phyloP scores from a whole-genome alignment of 2,113 vertebrate species.

The Lynx canadensis region DNA sequence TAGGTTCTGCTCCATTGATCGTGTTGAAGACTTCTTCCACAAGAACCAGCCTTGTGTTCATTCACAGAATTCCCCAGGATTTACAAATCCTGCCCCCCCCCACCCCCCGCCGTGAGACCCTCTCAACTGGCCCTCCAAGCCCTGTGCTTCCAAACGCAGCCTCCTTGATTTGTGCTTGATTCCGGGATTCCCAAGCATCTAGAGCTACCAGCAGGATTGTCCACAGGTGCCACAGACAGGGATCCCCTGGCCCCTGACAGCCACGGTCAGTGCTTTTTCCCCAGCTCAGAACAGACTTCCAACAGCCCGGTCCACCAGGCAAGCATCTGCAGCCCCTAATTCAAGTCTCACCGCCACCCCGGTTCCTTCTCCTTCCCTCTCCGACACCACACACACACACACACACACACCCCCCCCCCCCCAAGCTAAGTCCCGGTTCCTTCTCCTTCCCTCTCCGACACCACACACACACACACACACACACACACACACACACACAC shows the following conservation, averaged over 20 bases:
- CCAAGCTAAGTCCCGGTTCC: too few species aligned
- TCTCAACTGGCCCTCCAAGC: neutral
- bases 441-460: too few species aligned
- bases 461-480: too few species aligned
- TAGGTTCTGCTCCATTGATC: neutral
- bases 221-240: too few species aligned
- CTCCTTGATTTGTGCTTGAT: neutral
- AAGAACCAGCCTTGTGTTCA: neutral
- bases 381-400: neutral
- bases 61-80: neutral
- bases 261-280: neutral
- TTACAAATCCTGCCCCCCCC: neutral
- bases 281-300: neutral
- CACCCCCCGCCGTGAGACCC: neutral
- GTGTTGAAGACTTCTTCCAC: neutral
- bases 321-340: neutral
- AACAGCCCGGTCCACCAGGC: neutral
- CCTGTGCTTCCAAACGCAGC: neutral
- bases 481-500: neutral
- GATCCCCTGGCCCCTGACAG: neutral
- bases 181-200: neutral
- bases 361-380: neutral
- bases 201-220: neutral
- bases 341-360: neutral
- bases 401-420: too few species aligned